These are phyloP conservation scores for Sitophilus oryzae DNA, from an alignment of 1,140 invertebrate genomes.

Conservation along the genomic window DNA sequence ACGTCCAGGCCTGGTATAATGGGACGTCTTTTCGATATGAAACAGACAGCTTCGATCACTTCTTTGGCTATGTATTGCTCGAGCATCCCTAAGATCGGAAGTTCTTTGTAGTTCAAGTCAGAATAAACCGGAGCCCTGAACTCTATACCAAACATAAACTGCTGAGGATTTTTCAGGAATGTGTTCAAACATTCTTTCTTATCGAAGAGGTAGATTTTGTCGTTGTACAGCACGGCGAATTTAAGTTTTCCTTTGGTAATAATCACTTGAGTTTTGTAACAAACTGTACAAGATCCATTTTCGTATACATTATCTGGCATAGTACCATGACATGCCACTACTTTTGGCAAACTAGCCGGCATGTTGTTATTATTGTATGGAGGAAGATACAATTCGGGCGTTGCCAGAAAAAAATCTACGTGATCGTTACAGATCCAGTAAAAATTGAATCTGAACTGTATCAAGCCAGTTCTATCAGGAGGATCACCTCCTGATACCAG, in stretches of 20 bases:
- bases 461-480: constrained; percentile 48
- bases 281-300: constrained; percentile 53
- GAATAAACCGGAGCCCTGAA: constrained; percentile 44
- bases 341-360: constrained; percentile 47
- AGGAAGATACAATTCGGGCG: constrained; percentile 43
- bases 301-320: constrained; percentile 42
- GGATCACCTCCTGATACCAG: constrained; percentile 43
- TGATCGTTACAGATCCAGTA: constrained; percentile 55
- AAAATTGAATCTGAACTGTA: constrained; percentile 48
- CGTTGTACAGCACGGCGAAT: constrained; percentile 44
- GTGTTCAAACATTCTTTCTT: constrained; percentile 44
- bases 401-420: constrained; percentile 42
- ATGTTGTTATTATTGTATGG: constrained; percentile 38
- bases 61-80: constrained; percentile 51
- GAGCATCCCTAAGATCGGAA: constrained; percentile 52
- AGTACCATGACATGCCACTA: constrained; percentile 42
- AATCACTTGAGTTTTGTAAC: constrained; percentile 48
- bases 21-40: constrained; percentile 47
- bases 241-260: constrained; percentile 43
- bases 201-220: constrained; percentile 52
- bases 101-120: constrained; percentile 41
- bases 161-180: constrained; percentile 46
- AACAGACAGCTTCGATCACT: constrained; percentile 48
- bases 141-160: constrained; percentile 43
- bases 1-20: constrained; percentile 51